Evolutionary conservation across 2,888 invertebrate genomes (phyloP), one percentile per base, ranked within the genome.

Genomic region (Pseudoips prasinana): DNA sequence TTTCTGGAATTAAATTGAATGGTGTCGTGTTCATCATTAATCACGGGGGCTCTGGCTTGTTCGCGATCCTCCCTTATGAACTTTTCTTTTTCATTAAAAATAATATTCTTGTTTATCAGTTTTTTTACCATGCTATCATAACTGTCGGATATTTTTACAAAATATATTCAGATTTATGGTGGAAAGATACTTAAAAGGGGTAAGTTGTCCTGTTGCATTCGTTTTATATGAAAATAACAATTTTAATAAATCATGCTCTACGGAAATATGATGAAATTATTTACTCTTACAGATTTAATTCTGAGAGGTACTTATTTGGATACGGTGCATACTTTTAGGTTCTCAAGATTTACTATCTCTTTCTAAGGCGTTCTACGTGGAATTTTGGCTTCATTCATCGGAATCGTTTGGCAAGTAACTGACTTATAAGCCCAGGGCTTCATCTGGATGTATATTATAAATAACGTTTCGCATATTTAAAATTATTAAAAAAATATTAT

Each of bases 1-100:
- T 70, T 74, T 71, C 64, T 57, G 58, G 62, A 71, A 73, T 76
- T 70, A 75, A 75, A 76, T 77, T 71, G 77, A 76, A 76, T 70
- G 68, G 69, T 69, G 74, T 73, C 74, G 64, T 70, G 72, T 64
- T 64, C 52, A 60, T 70, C 76, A 78, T 78, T 76, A 73, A 77
- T 78, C 79, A 75, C 65, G 60, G 64, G 58, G 71, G 66, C 55
- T 66, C 63, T 62, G 61, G 58, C 60, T 69, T 63, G 64, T 58
- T 48, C 65, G 57, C 58, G 58, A 58, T 59, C 49, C 36, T 60
- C 64, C 60, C 59, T 60, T 52, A 58, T 58, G 51, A 69, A 64
- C 58, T 71, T 68, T 58, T 56, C 52, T 51, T 64, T 62, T 60
- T 58, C 57, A 65, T 66, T 61, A 52, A 58, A 49, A 42, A 43